These are phyloP conservation scores for Acanthosepion esculentum DNA, from an alignment of 2,888 invertebrate genomes.

Conservation along the genomic window DNA sequence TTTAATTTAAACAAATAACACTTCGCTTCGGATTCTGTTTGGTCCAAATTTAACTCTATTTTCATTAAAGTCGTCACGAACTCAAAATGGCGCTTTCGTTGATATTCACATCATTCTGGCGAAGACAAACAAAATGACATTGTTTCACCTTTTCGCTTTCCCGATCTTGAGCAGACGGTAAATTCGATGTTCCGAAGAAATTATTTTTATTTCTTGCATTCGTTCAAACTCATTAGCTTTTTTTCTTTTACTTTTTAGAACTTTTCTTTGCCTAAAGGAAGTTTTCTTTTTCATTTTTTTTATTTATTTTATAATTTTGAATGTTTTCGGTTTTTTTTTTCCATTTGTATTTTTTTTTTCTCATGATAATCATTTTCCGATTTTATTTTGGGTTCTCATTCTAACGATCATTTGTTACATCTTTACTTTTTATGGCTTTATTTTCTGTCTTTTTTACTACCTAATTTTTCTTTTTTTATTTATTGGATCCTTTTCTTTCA, in stretches of 20 bases:
- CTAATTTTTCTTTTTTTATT: neutral
- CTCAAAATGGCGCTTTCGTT: neutral
- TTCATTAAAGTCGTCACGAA: conserved; percentile 20
- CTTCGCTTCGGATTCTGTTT: neutral
- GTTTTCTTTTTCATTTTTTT: no score
- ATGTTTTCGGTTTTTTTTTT: no score
- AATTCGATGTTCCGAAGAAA: neutral
- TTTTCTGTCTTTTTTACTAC: neutral
- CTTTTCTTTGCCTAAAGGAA: no score
- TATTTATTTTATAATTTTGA: no score
- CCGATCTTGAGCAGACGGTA: neutral
- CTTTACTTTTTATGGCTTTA: neutral
- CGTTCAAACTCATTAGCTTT: neutral
- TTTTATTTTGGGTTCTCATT: neutral
- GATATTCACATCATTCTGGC: neutral
- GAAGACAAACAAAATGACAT: neutral
- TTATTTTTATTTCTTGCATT: neutral
- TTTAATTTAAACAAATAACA: conserved; percentile 1
- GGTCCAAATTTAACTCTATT: neutral
- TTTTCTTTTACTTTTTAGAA: neutral
- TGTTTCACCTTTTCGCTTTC: neutral
- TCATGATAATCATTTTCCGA: no score
- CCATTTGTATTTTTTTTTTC: no score
- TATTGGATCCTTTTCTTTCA: neutral
- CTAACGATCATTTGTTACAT: neutral